These are phyloP conservation scores for Phocoena phocoena DNA, from an alignment of 2,113 vertebrate genomes.

Conservation along the genomic window DNA sequence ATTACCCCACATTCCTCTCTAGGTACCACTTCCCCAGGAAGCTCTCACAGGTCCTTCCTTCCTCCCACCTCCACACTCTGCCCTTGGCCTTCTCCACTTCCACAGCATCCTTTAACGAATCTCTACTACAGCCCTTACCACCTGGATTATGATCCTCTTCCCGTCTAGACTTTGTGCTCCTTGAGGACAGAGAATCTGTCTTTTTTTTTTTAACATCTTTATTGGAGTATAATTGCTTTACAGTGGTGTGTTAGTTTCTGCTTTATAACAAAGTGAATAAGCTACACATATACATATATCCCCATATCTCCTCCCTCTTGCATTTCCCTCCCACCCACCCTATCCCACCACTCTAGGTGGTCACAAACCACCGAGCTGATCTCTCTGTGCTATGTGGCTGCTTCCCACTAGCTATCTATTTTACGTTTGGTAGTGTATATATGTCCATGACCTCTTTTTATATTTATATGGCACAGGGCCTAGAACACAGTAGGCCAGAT, in stretches of 20 bases:
- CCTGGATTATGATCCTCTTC: conserved; percentile 35
- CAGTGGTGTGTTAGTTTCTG: too few relatives aligned
- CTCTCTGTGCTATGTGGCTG: too few relatives aligned
- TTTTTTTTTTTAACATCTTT: neutral
- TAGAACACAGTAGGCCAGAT: neutral
- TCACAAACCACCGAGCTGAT: too few relatives aligned
- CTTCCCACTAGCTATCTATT: too few relatives aligned
- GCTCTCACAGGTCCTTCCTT: neutral
- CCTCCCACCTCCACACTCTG: neutral
- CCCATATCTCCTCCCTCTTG: too few relatives aligned
- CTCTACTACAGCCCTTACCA: neutral
- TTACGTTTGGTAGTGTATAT: too few relatives aligned
- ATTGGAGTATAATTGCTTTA: too few relatives aligned
- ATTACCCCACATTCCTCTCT: neutral
- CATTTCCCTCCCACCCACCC: too few relatives aligned
- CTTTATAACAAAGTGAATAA: too few relatives aligned
- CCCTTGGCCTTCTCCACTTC: conserved; percentile 6
- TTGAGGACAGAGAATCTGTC: neutral
- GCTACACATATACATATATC: too few relatives aligned
- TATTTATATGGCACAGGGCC: neutral
- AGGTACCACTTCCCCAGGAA: neutral
- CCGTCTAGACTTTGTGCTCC: neutral
- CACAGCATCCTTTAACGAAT: neutral
- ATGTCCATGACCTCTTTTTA: neutral
- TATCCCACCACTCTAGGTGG: too few relatives aligned